Evolutionary conservation across 1,140 invertebrate genomes (phyloP), one percentile per base, ranked within the genome.

Genomic region (Drosophila chauvacae): DNA sequence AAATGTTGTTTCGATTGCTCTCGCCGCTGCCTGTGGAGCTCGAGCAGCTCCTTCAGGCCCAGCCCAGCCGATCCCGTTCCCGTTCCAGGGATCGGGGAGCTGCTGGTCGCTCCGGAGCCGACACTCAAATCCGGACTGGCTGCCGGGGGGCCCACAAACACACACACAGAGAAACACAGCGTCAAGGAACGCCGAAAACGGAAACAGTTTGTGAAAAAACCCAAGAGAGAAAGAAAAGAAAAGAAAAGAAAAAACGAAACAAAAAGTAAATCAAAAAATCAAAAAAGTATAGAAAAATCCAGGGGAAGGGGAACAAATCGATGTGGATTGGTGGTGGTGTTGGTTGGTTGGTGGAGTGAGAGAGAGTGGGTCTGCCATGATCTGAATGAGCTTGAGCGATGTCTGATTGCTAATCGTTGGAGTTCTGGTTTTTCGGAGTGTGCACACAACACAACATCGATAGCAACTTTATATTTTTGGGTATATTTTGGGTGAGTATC

Each of bases 1-100:
- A 92, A 92, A 86, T 86, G 85, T 91, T 92, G 87, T 91, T 92
- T 92, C 65, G 91, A 92, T 92, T 86, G 79, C 66, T 92, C 84
- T 62, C 80, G 84, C 18, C 91, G 87, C 76, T 91, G 91, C 77
- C 91, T 74, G 70, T 92, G 90, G 30, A 92, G 80, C 58, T 86
- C 73, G 73, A 92, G 80, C 59, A 92, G 80, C 79, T 92, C 87
- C 77, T 75, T 91, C 73, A 92, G 80, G 76, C 77, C 77, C 60
- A 70, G 45, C 55, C 74, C 77, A 41, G 75, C 61, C 16, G 75
- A 60, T 53, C 66, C 72, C 63, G 77, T 57, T 35, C 64, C 81
- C 57, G 62, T 56, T 58, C 59, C 70, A 23, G 41, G 59, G 39
- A 69, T 59, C 7, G 66, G 48, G 35, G 35, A 56, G 39, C 62